Evolutionary conservation across 2,888 invertebrate species (phyloP).

Genomic region (Sympetrum striolatum): DNA sequence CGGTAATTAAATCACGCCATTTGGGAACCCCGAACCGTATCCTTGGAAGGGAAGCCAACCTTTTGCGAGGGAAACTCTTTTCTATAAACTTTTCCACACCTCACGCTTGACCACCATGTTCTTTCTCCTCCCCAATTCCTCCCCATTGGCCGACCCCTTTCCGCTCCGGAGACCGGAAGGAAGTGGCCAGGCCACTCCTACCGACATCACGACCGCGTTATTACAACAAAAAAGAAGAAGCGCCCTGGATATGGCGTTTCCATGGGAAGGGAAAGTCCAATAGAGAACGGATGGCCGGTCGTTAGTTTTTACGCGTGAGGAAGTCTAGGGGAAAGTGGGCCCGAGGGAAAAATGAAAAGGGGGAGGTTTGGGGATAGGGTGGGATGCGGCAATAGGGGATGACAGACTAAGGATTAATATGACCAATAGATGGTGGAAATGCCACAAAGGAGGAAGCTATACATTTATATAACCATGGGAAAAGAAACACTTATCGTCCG

Average conservation of each 20-base stretch:
- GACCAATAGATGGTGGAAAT: not conserved
- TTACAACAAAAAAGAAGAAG: not conserved
- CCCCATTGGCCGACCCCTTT: constrained; percentile 25
- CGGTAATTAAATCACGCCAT: too few relatives aligned
- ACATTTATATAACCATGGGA: not conserved
- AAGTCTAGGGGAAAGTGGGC: not conserved
- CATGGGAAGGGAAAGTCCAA: not conserved
- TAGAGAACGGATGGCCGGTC: not conserved
- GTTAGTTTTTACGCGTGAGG: not conserved
- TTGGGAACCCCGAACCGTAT: too few relatives aligned
- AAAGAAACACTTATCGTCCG: not conserved
- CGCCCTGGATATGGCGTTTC: not conserved
- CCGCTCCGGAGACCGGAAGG: constrained; percentile 25
- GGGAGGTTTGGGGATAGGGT: not conserved
- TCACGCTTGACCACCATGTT: not conserved
- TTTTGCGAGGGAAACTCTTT: too few relatives aligned
- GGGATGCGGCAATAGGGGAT: not conserved
- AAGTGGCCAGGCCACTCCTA: constrained; percentile 34
- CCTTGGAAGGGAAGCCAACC: too few relatives aligned
- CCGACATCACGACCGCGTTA: not conserved
- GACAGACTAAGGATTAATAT: not conserved
- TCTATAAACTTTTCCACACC: too few relatives aligned
- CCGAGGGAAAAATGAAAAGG: not conserved
- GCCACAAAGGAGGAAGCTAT: not conserved
- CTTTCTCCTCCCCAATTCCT: not conserved